Evolutionary conservation across 2,797 vertebrate species (phyloP), one percentile per base, ranked within the genome.

Genomic region (Dromococcyx pavoninus): DNA sequence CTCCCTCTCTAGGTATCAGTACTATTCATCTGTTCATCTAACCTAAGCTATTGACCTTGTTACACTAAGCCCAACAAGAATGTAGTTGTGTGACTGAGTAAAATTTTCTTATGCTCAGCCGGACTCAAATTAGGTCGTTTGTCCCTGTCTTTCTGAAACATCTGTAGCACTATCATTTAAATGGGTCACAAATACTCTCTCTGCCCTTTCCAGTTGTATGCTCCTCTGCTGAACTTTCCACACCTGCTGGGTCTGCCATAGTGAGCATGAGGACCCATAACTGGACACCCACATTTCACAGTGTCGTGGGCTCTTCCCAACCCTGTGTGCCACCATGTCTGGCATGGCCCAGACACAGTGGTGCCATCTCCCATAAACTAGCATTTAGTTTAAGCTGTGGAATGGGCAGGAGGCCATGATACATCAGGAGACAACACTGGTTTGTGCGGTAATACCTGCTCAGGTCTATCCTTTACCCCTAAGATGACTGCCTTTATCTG

Each of bases 101-200:
- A 64, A 35, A 86, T 93, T 90, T 89, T 86, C 86, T 84, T 82
- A 43, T 11, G 9, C 60, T 84, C 92, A 70, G 53, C 58, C 48
- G 50, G 33, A 35, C 56, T 86, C 66, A 61, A 32, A 9, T 72
- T 73, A 78, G 80, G 54, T 86, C 37, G 60, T 87, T 94, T 74
- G 35, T 73, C 87, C 48, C 72, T 53, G 5, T 82, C 67, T 91
- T 94, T 86, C 77, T 85, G 67, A 91, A 95, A 66, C 91, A 37
- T 21, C 41, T 64, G 7, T 27, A 56, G 58, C 39, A n/a, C 11
- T 66, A 3, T 58, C 46, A 60, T 86, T 81, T 90, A 58, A 88
- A 83, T 35, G 35, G 28, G 21, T 84, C 71, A 53, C n/a, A 78
- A 50, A 64, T 70, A 48, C 13, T 30, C 13, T 37, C 28, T 72